These are phyloP conservation scores for Platycheirus rosarum DNA, from an alignment of 2,888 invertebrate genomes.

Conservation along the genomic window DNA sequence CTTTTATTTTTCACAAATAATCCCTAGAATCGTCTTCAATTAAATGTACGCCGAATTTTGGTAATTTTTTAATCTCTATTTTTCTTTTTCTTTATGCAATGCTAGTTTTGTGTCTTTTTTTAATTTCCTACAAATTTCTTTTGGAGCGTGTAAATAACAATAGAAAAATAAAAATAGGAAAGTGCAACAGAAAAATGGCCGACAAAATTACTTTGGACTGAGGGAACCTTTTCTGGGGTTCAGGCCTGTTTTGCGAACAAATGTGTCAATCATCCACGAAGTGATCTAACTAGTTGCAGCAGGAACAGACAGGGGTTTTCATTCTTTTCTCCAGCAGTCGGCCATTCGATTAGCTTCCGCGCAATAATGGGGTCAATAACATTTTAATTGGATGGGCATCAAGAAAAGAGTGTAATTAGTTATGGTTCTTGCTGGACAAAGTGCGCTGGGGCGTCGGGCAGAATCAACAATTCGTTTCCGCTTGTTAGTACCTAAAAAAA, in stretches of 20 bases:
- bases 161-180: not conserved
- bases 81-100: slow-evolving; percentile 40
- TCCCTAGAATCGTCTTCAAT: slow-evolving; percentile 2
- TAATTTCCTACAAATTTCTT: slow-evolving; percentile 9
- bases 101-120: not conserved
- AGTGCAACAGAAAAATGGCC: slow-evolving; percentile 65
- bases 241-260: slow-evolving; percentile 20
- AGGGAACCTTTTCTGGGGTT: not conserved
- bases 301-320: not conserved
- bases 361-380: slow-evolving; percentile 61
- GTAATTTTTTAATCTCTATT: slow-evolving; percentile 43
- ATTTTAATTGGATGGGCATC: slow-evolving; percentile 57
- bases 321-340: slow-evolving; percentile 20
- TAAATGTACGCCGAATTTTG: slow-evolving; percentile 62
- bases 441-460: slow-evolving; percentile 14
- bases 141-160: slow-evolving; percentile 45
- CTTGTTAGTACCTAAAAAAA: slow-evolving; percentile 14
- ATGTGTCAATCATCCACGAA: slow-evolving; percentile 4
- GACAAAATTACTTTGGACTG: slow-evolving; percentile 37
- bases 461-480: slow-evolving; percentile 36
- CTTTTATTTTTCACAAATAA: not conserved
- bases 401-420: slow-evolving; percentile 53
- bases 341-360: slow-evolving; percentile 28
- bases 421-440: slow-evolving; percentile 14
- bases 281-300: slow-evolving; percentile 9